A percentile compares a stretch with the other conserved stretches of the same genome.
These are phyloP conservation scores for Phrixothrix hirtus DNA, from an alignment of 2,888 invertebrate genomes.

Conservation along the genomic window DNA sequence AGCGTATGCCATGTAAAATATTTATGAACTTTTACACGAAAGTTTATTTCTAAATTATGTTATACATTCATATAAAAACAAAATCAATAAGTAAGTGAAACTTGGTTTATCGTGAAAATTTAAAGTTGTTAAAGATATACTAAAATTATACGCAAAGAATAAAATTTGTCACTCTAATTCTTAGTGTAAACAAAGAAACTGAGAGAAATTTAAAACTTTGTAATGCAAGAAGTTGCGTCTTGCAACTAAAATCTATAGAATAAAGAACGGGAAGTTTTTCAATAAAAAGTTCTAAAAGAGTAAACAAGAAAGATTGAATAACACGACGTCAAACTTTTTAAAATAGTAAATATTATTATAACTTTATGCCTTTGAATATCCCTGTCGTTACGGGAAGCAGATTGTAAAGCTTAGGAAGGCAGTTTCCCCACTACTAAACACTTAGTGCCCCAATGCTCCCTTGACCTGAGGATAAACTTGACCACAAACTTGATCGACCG, in stretches of 20 bases:
- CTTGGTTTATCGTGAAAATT: too few species aligned
- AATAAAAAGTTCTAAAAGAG: conserved; percentile 20
- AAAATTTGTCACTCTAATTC: not conserved
- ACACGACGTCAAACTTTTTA: conserved; percentile 6
- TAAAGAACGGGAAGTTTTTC: conserved; percentile 9
- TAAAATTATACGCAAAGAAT: too few species aligned
- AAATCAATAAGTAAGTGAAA: too few species aligned
- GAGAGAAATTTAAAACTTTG: not conserved
- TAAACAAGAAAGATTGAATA: conserved; percentile 9
- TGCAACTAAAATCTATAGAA: not conserved
- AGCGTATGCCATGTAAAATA: too few species aligned
- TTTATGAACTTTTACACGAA: too few species aligned
- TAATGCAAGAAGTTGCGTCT: not conserved
- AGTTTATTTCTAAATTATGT: too few species aligned
- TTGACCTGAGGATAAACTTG: conserved; percentile 12
- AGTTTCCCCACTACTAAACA: conserved; percentile 13
- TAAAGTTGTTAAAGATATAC: too few species aligned
- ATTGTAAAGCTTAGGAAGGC: conserved; percentile 5
- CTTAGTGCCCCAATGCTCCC: conserved; percentile 14
- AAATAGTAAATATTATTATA: conserved; percentile 11
- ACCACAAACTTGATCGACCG: conserved; percentile 17
- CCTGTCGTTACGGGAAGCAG: conserved; percentile 4
- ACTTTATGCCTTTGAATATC: conserved; percentile 1
- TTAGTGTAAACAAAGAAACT: not conserved
- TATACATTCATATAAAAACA: too few species aligned